A percentile compares a stretch with the other conserved stretches of the same genome.
These are phyloP conservation scores for Ibycter americanus DNA, from an alignment of 2,797 vertebrate species.

Conservation along the genomic window DNA sequence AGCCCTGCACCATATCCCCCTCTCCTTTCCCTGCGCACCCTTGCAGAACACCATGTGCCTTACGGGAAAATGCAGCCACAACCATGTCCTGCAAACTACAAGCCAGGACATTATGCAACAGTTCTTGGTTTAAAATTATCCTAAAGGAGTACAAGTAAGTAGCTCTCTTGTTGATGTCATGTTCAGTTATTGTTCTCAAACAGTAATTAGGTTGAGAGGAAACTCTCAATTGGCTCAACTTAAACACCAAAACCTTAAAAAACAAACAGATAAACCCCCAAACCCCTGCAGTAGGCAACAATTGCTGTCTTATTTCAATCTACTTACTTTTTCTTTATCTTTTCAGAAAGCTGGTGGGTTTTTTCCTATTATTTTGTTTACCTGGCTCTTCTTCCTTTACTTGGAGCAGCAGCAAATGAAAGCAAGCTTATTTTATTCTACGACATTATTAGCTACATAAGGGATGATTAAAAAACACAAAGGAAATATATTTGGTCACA, in stretches of 20 bases:
- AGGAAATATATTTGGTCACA: background rate
- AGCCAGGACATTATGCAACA: background rate
- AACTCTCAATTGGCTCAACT: background rate
- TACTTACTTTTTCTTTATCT: background rate
- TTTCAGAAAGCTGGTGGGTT: background rate
- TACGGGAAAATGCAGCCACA: background rate
- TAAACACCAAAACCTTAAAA: background rate
- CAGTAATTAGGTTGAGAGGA: background rate
- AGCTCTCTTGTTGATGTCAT: background rate
- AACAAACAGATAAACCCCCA: background rate
- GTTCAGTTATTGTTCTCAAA: conserved; percentile 38
- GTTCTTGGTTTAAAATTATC: conserved; percentile 39
- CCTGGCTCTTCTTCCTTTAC: background rate
- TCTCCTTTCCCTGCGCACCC: background rate
- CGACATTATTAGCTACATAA: background rate
- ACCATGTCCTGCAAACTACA: background rate
- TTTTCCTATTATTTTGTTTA: background rate
- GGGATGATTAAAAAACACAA: background rate
- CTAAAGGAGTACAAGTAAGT: background rate
- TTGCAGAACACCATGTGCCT: background rate
- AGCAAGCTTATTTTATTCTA: background rate
- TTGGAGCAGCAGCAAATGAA: background rate
- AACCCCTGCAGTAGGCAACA: background rate
- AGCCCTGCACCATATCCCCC: rapidly evolving
- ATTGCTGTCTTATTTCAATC: background rate